Percentiles rank a stretch among this genome's conserved stretches.
These are phyloP conservation scores for Psittacula cyanocephala DNA, from an alignment of 2,113 vertebrate species.

Conservation along the genomic window DNA sequence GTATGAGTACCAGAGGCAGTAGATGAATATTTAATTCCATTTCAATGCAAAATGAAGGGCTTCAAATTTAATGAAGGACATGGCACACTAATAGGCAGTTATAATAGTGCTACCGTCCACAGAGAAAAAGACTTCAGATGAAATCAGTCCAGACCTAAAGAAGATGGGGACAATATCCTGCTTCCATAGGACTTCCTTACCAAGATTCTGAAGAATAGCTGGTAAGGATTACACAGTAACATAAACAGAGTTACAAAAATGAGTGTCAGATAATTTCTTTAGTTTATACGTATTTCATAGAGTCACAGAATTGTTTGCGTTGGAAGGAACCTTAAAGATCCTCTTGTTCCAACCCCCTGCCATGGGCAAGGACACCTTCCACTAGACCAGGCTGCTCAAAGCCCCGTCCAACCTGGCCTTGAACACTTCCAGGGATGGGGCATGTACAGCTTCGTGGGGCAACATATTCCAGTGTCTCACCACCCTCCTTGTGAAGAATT, in stretches of 20 bases:
- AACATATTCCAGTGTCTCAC: not conserved
- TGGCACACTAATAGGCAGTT: not conserved
- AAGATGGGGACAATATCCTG: not conserved
- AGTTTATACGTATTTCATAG: not conserved
- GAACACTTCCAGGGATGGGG: not conserved
- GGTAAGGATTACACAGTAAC: not conserved
- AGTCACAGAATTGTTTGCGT: not conserved
- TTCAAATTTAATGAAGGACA: not conserved
- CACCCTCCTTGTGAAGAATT: not conserved
- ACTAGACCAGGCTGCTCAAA: not conserved
- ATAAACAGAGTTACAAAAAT: not conserved
- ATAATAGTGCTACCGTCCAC: not conserved
- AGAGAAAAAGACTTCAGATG: not conserved
- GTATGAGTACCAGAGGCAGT: not conserved
- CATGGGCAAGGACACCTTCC: not conserved
- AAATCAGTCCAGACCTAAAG: not conserved
- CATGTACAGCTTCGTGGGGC: not conserved
- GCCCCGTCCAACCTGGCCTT: not conserved
- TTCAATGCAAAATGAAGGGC: not conserved
- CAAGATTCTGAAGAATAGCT: not conserved
- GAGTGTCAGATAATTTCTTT: not conserved
- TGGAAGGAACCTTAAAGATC: not conserved
- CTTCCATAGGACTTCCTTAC: not conserved
- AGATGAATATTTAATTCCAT: not conserved
- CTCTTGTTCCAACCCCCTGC: not conserved